Percentiles rank a stretch among this genome's conserved stretches.
These are phyloP conservation scores for Spinus pinus DNA, from an alignment of 2,797 vertebrate species.

Conservation along the genomic window DNA sequence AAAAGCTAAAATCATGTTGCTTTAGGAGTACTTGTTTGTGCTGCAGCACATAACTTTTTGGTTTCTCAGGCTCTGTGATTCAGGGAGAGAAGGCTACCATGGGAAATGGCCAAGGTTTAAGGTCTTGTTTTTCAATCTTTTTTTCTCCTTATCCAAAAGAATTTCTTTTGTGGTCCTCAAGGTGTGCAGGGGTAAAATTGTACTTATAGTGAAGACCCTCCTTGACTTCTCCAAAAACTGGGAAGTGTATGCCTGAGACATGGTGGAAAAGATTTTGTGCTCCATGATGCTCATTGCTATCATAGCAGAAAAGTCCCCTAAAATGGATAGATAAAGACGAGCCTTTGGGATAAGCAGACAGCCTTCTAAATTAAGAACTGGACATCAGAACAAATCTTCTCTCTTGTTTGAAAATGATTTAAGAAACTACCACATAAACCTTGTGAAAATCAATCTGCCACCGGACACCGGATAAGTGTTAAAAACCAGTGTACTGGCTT, in stretches of 20 bases:
- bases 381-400: background rate
- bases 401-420: background rate
- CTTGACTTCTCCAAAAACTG: background rate
- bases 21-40: background rate
- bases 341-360: background rate
- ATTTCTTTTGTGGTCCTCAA: background rate
- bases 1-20: background rate
- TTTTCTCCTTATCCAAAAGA: background rate
- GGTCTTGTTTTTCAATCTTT: background rate
- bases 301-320: background rate
- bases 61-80: background rate
- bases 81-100: background rate
- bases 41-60: background rate
- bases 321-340: background rate
- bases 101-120: background rate
- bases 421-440: background rate
- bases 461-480: background rate
- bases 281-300: background rate
- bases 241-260: background rate
- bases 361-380: background rate
- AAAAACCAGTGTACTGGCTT: background rate
- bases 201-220: background rate
- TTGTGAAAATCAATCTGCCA: background rate
- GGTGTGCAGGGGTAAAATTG: background rate
- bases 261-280: background rate